Conservation (phyloP, 1,140 invertebrate species). For the Heliconius himera region DNA sequence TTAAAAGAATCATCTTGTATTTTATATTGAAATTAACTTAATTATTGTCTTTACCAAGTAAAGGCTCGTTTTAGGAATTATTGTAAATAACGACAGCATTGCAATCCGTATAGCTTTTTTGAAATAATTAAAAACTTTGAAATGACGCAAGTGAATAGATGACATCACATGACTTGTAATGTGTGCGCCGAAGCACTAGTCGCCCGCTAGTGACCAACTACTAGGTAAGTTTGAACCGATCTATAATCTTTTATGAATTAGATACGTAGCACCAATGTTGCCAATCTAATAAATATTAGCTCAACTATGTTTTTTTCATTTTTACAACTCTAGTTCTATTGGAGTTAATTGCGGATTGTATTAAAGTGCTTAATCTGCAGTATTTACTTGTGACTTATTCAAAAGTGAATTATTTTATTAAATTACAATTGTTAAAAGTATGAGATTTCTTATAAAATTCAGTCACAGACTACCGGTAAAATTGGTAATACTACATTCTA, state of each 20-base stretch:
- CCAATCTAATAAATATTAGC: conserved; percentile 63
- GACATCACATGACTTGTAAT: conserved; percentile 50
- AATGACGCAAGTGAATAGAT: conserved; percentile 58
- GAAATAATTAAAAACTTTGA: not conserved
- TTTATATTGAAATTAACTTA: not conserved
- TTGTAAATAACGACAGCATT: conserved; percentile 1
- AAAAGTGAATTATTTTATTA: conserved; percentile 61
- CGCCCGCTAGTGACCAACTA: conserved; percentile 61
- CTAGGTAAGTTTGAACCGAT: conserved; percentile 52
- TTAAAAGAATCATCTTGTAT: not conserved
- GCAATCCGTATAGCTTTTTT: not conserved
- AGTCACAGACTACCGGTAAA: conserved; percentile 76
- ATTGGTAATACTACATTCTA: conserved; percentile 71
- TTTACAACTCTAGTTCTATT: conserved; percentile 69
- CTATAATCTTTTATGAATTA: conserved; percentile 30
- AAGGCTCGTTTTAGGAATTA: not conserved
- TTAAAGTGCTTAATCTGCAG: conserved; percentile 56
- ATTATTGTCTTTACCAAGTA: not conserved
- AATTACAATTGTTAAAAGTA: conserved; percentile 69
- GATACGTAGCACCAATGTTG: conserved; percentile 65
- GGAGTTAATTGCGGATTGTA: conserved; percentile 59
- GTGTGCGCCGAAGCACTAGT: conserved; percentile 62
- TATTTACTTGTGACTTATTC: conserved; percentile 54
- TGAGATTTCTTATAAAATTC: conserved; percentile 77
- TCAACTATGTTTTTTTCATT: conserved; percentile 64